A percentile compares a stretch with the other conserved stretches of the same genome.
Conservation (phyloP, 2,797 vertebrate species). For the Oryzias sinensis region DNA sequence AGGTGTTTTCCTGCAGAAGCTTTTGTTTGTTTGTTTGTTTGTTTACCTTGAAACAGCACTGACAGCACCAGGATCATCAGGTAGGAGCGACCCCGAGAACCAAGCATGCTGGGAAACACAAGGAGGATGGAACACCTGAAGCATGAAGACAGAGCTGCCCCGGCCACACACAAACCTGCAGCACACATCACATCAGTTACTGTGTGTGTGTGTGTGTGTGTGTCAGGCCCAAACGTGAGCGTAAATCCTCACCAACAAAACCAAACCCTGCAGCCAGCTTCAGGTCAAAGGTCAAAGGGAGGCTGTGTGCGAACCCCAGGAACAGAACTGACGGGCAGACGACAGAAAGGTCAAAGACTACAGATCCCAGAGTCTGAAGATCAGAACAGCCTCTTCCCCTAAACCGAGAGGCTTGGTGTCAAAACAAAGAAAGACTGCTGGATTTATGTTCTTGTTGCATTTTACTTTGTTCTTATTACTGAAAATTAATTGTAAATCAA, state of each 20-base stretch:
- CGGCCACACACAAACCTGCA: slow-evolving; percentile 77
- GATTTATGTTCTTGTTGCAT: too few relatives aligned
- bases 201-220: too few relatives aligned
- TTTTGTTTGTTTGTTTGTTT: neutral
- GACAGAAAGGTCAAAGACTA: neutral
- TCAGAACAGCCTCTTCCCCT: too few relatives aligned
- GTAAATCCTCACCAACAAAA: slow-evolving; percentile 64
- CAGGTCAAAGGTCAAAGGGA: slow-evolving; percentile 58
- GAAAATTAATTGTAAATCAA: too few relatives aligned
- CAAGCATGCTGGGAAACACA: slow-evolving; percentile 82
- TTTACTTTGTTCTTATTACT: too few relatives aligned
- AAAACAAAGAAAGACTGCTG: too few relatives aligned
- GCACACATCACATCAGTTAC: slow-evolving; percentile 4
- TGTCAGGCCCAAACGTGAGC: too few relatives aligned
- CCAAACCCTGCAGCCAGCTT: slow-evolving; percentile 46
- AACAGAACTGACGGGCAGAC: slow-evolving; percentile 60
- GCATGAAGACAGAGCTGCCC: slow-evolving; percentile 77
- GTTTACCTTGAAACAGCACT: slow-evolving; percentile 77
- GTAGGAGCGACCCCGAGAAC: slow-evolving; percentile 83
- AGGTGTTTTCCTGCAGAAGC: neutral
- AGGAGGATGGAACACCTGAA: slow-evolving; percentile 84
- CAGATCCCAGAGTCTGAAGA: too few relatives aligned
- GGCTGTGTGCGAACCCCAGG: slow-evolving; percentile 52
- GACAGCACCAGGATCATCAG: slow-evolving; percentile 78
- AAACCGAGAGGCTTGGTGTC: too few relatives aligned